phyloP scores from a whole-genome alignment of 2,888 invertebrate genomes.

The Ormyrus thymus region DNA sequence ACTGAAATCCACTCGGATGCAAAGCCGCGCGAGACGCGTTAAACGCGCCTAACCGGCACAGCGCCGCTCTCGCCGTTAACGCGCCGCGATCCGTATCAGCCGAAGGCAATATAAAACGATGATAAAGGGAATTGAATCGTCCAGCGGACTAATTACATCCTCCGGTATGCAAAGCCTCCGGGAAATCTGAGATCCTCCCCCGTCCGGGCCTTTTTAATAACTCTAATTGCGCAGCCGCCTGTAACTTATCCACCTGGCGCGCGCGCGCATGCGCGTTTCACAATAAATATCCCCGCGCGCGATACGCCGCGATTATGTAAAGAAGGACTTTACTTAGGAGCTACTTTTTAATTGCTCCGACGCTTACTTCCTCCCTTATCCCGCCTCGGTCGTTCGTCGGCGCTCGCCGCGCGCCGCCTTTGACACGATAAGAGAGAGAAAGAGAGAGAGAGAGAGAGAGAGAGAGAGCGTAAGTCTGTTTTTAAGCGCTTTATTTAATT shows the following conservation, averaged over 20 bases:
- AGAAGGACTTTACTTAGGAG: conserved; percentile 45
- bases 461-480: not conserved
- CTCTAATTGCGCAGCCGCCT: conserved; percentile 64
- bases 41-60: conserved; percentile 19
- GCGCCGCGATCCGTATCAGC: conserved; percentile 4
- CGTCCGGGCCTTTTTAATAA: conserved; percentile 36
- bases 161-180: conserved; percentile 36
- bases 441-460: no score
- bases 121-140: conserved; percentile 43
- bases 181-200: conserved; percentile 58
- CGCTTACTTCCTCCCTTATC: conserved; percentile 30
- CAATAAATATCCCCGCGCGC: conserved; percentile 66
- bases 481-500: conserved; percentile 31
- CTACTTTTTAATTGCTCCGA: conserved; percentile 54
- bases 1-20: not conserved
- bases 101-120: conserved; percentile 33
- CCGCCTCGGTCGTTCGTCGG: not conserved
- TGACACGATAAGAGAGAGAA: conserved; percentile 15
- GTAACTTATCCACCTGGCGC: conserved; percentile 45
- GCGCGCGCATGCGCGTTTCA: conserved; percentile 61
- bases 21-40: not conserved
- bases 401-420: conserved; percentile 4
- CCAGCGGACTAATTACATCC: not conserved
- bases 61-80: not conserved
- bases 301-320: conserved; percentile 58